Base-by-base conservation (phyloP, 2,113 vertebrate genomes). In the Fregetta grallaria region DNA sequence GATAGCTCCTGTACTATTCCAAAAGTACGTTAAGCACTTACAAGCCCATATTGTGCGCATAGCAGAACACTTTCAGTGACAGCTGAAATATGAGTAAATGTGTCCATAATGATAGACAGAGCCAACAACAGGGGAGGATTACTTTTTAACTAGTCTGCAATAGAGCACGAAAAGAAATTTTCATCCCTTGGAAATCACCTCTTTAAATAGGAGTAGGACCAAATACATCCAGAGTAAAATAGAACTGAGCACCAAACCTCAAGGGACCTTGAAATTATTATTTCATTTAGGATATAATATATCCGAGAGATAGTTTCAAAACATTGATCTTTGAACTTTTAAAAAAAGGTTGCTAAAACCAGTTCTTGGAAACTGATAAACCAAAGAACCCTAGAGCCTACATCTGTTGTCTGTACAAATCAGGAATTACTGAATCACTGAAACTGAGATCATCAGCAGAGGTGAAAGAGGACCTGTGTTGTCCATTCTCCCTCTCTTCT, bases 281-380 rank as follows among this genome's bases (percentile, higher is more conserved):
- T 85, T 84, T 93, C 25, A 36, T 92, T 85, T 82, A 93, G 38
- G 68, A 67, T 75, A 71, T 38, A 45, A 82, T 40, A n/a, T 81
- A 42, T 56, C 52, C 26, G 81, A 88, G 84, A 71, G 45, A 68
- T 53, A 34, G 19, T 49, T 94, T 67, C 68, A 74, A 77, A 90
- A 84, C 32, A 71, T 5, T 63, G 47, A 0, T 71, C 22, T 81
- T 82, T 82, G 38, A 87, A 79, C 55, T 79, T 89, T 30, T 2
- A 21, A 18, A 30, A 47, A 72, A 67, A n/a, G 4, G 1, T 36
- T 61, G 67, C 58, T 88, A 65, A 68, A 86, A 23, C 15, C 74
- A 68, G 38, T 96, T 91, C 90, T 82, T 92, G 92, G 90, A 93
- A 94, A 93, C 27, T 47, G 78, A 88, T 82, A 93, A 96, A 90